Evolutionary conservation across 2,113 vertebrate genomes (phyloP), one percentile per base, ranked within the genome.

Genomic region (Triplophysa tibetana): DNA sequence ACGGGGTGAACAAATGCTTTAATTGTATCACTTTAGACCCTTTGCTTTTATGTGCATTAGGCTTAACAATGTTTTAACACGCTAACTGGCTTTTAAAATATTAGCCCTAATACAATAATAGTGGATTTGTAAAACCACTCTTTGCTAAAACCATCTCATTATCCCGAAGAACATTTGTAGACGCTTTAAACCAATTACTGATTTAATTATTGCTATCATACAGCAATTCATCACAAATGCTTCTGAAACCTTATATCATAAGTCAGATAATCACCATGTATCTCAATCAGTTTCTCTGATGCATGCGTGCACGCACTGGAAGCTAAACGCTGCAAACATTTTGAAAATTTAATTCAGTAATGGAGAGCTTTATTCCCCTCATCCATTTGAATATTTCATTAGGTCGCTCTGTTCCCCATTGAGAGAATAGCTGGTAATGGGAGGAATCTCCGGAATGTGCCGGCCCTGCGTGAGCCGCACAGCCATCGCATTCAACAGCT

Each of bases 371-470:
- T 52, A 74, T 75, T 45, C 65, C 81, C 79, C 78, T 77, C 62
- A 77, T 84, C 78, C 74, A 81, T 81, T 70, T 80, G 50, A 84
- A 84, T 84, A 77, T 83, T 84, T 81, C 78, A 84, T 81, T 70
- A 84, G 68, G 68, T 74, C 58, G 56, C 72, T 68, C 56, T 38
- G 60, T 26, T 62, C 82, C 74, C 66, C 74, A 77, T 77, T 81
- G 73, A 80, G 82, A 77, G 67, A 80, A 63, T 63, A 67, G 43
- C 58, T 68, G 80, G 79, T 73, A 81, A 84, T 79, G 74, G 63
- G 83, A 84, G 76, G 43, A 72, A 84, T 84, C 83, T 70, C 75
- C 75, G 79, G 70, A 84, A 84, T 81, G 68, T 75, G 76, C 62
- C 54, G 79, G 43, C 33, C 33, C 33, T 38, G 33, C 33, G 33